A percentile compares a stretch with the other conserved stretches of the same genome.
Conservation (phyloP, 2,797 vertebrate genomes). For the Manis pentadactyla region DNA sequence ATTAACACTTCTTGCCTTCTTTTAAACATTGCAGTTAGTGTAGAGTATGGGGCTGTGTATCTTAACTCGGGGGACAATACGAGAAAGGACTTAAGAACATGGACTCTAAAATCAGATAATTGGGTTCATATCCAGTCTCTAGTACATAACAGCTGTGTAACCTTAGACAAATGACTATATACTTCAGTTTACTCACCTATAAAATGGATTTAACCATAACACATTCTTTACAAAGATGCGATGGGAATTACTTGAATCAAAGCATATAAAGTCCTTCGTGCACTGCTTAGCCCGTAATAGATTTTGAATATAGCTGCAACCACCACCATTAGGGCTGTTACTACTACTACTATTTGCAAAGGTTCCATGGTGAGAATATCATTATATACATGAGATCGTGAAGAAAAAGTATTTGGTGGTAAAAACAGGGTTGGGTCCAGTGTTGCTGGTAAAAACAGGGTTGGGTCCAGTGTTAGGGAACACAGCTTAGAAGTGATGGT, state of each 20-base stretch:
- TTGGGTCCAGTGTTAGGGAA: not conserved
- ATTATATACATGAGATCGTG: rapidly evolving
- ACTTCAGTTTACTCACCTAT: not conserved
- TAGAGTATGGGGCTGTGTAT: not conserved
- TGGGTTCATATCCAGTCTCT: not conserved
- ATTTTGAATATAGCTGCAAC: not conserved
- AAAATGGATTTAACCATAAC: not conserved
- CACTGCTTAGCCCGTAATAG: not conserved
- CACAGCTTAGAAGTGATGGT: not conserved
- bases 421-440: not conserved
- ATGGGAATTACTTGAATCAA: not conserved
- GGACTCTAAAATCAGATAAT: not conserved
- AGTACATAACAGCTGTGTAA: not conserved
- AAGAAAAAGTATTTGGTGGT: not conserved
- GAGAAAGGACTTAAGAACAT: not conserved
- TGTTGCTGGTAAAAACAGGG: not conserved
- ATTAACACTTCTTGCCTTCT: not conserved
- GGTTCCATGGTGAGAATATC: not conserved
- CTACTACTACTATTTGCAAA: not conserved
- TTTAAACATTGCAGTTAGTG: not conserved
- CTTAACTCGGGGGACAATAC: not conserved
- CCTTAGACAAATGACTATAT: not conserved
- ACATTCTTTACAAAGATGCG: not conserved
- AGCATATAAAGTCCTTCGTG: not conserved
- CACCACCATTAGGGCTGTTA: not conserved